Conservation (phyloP, 2,888 invertebrate genomes). For the Pandemis heparana region DNA sequence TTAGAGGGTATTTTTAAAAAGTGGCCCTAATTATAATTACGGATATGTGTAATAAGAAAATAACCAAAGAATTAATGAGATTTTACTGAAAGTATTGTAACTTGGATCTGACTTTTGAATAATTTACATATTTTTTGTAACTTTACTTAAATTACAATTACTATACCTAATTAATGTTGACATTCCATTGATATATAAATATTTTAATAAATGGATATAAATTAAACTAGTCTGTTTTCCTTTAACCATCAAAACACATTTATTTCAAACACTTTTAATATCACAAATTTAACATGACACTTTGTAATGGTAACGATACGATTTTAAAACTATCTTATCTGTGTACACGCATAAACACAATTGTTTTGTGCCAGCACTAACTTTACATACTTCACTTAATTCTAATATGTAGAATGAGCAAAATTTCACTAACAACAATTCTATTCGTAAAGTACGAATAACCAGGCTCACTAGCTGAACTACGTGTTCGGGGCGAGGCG, state of each 20-base stretch:
- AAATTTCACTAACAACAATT: not conserved
- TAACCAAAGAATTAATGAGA: not conserved
- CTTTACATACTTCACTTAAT: not conserved
- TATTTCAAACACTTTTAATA: slow-evolving; percentile 53
- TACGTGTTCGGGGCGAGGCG: no score
- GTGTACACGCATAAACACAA: not conserved
- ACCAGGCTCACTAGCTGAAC: no score
- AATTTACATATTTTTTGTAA: slow-evolving; percentile 1
- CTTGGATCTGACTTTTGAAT: slow-evolving; percentile 30
- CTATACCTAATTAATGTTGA: slow-evolving; percentile 13
- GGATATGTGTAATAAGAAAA: not conserved
- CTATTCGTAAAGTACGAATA: no score
- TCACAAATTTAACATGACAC: slow-evolving; percentile 49
- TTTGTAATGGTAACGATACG: slow-evolving; percentile 3
- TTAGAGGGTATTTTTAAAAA: no score
- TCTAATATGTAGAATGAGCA: not conserved
- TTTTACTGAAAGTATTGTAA: not conserved
- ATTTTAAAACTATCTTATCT: not conserved
- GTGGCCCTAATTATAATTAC: no score
- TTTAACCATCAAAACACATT: slow-evolving; percentile 54
- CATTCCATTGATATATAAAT: slow-evolving; percentile 11
- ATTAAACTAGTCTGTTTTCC: slow-evolving; percentile 48
- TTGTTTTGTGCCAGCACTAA: not conserved
- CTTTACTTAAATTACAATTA: not conserved
- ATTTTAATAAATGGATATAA: slow-evolving; percentile 41